These are phyloP conservation scores for Chaenogobius annularis DNA, from an alignment of 2,113 vertebrate genomes.

Conservation along the genomic window DNA sequence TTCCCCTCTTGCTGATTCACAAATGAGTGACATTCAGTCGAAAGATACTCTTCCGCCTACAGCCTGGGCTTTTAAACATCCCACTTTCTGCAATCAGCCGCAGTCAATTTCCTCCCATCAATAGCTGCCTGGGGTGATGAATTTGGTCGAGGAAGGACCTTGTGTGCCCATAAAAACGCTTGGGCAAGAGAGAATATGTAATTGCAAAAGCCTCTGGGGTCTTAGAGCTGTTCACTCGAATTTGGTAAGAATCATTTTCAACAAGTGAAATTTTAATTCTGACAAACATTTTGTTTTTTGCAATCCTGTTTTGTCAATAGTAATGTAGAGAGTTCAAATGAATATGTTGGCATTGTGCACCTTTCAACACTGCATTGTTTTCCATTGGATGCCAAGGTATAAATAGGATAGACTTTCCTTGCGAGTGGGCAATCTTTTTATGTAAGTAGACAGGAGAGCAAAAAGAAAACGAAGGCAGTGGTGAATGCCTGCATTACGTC, in stretches of 20 bases:
- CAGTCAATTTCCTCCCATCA: conserved; percentile 4
- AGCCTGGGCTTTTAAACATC: background rate
- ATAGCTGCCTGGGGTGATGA: conserved; percentile 11
- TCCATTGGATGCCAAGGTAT: background rate
- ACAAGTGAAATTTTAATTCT: background rate
- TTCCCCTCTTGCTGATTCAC: conserved; percentile 1
- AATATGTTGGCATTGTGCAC: background rate
- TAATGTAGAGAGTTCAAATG: background rate
- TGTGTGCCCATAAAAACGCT: conserved; percentile 12
- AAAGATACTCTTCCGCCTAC: conserved; percentile 1
- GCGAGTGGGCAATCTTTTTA: conserved; percentile 2
- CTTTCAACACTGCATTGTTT: background rate
- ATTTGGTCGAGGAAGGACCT: conserved; percentile 5
- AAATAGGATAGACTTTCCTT: conserved; percentile 8
- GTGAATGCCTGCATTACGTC: conserved; percentile 13
- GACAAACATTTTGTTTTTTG: conserved; percentile 5
- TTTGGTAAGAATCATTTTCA: conserved; percentile 11
- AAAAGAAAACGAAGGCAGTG: background rate
- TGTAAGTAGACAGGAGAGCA: background rate
- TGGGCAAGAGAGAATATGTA: conserved; percentile 34
- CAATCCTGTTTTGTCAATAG: background rate
- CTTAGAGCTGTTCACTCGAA: conserved; percentile 14
- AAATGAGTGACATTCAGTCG: background rate
- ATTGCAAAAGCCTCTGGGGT: conserved; percentile 31
- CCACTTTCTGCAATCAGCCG: background rate